These are phyloP conservation scores for Onychostruthus taczanowskii DNA, from an alignment of 2,113 vertebrate genomes.

Conservation along the genomic window DNA sequence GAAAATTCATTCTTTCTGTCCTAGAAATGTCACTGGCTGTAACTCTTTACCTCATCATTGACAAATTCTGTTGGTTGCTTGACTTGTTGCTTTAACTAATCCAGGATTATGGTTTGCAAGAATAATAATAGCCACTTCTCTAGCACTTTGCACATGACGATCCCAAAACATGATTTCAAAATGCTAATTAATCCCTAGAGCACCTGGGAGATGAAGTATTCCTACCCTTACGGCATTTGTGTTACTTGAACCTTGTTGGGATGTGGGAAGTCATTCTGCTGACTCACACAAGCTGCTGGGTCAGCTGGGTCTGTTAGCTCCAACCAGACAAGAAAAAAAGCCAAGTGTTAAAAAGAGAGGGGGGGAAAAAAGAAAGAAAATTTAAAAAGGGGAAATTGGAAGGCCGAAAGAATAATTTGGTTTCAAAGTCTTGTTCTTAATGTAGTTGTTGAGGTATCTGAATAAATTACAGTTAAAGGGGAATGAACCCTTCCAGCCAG, in stretches of 20 bases:
- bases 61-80: constrained; percentile 53
- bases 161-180: constrained; percentile 20
- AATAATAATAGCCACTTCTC: constrained; percentile 24
- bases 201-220: constrained; percentile 5
- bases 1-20: constrained; percentile 62
- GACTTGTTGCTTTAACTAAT: constrained; percentile 51
- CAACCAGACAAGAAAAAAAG: not conserved
- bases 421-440: not conserved
- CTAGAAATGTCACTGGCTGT: constrained; percentile 66
- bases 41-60: constrained; percentile 39
- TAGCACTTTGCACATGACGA: not conserved
- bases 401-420: not conserved
- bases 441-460: not conserved
- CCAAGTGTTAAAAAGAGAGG: not conserved
- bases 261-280: constrained; percentile 10
- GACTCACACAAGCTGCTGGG: not conserved
- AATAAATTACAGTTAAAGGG: not conserved
- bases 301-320: constrained; percentile 16
- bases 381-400: not conserved
- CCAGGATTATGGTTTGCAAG: constrained; percentile 3
- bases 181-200: constrained; percentile 53
- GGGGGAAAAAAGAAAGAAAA: accelerated
- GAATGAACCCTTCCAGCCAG: not conserved
- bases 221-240: not conserved
- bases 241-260: not conserved